A percentile compares a stretch with the other conserved stretches of the same genome.
phyloP scores from a whole-genome alignment of 1,140 invertebrate species.

The Acromyrmex heyeri region DNA sequence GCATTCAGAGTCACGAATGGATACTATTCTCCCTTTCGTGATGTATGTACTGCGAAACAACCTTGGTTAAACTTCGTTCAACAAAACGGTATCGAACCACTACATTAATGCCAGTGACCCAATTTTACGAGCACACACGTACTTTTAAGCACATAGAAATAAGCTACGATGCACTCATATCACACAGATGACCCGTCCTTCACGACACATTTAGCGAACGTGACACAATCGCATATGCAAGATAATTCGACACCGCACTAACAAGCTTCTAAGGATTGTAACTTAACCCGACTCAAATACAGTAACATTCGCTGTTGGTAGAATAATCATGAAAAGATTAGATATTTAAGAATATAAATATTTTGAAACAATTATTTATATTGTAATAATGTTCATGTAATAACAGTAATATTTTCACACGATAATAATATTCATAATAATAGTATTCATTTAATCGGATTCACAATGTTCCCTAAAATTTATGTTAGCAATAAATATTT shows the following conservation, averaged over 20 bases:
- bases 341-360: background rate
- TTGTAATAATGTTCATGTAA: too few relatives aligned
- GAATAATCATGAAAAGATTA: background rate
- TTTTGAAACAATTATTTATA: background rate
- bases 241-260: conserved; percentile 23
- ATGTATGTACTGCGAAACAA: background rate
- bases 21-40: background rate
- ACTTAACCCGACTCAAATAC: conserved; percentile 26
- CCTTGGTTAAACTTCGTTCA: conserved; percentile 11
- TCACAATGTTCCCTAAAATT: background rate
- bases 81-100: background rate
- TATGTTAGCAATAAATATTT: background rate
- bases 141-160: background rate
- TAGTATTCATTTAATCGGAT: background rate
- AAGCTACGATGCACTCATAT: conserved; percentile 24
- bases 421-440: too few relatives aligned
- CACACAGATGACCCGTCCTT: conserved; percentile 20
- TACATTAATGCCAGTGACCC: conserved; percentile 33
- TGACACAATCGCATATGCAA: conserved; percentile 26
- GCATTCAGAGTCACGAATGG: background rate
- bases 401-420: too few relatives aligned
- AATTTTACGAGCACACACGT: conserved; percentile 36
- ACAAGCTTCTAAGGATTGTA: conserved; percentile 32
- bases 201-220: conserved; percentile 38
- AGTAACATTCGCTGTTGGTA: background rate